phyloP scores from a whole-genome alignment of 2,888 invertebrate species.

The Scaptomyza polygonia region DNA sequence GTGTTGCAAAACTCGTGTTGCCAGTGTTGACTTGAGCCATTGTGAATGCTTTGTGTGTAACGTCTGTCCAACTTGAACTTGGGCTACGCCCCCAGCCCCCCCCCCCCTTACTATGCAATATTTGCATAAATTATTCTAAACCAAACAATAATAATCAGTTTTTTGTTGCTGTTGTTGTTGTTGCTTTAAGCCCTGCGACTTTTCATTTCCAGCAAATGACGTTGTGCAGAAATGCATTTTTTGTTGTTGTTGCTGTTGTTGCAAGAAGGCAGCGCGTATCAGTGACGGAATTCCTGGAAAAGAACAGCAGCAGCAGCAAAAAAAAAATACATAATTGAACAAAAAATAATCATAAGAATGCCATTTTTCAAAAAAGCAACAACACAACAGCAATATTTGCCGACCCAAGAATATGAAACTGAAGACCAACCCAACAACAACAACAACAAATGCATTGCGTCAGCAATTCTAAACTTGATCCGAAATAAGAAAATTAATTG shows the following conservation, averaged over 20 bases:
- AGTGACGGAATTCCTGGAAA: constrained; percentile 82
- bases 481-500: too few species aligned
- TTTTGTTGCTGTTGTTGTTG: constrained; percentile 28
- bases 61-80: not conserved
- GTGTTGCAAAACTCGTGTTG: not conserved
- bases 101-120: constrained; percentile 64
- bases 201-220: constrained; percentile 71
- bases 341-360: constrained; percentile 1
- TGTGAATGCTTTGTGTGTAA: not conserved
- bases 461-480: too few species aligned
- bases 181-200: too few species aligned
- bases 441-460: constrained; percentile 30
- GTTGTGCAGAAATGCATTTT: constrained; percentile 76
- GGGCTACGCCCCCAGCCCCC: not conserved
- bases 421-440: not conserved
- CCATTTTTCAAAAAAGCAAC: constrained; percentile 21
- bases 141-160: constrained; percentile 60
- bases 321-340: constrained; percentile 51
- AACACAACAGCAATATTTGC: constrained; percentile 22
- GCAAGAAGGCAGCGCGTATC: constrained; percentile 59
- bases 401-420: constrained; percentile 64
- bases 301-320: constrained; percentile 58
- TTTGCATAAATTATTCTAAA: constrained; percentile 78
- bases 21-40: not conserved
- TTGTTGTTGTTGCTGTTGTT: constrained; percentile 17